Base-by-base conservation (phyloP, 92 coral and sea anemone genomes). In the Isaurus tuberculatus region DNA sequence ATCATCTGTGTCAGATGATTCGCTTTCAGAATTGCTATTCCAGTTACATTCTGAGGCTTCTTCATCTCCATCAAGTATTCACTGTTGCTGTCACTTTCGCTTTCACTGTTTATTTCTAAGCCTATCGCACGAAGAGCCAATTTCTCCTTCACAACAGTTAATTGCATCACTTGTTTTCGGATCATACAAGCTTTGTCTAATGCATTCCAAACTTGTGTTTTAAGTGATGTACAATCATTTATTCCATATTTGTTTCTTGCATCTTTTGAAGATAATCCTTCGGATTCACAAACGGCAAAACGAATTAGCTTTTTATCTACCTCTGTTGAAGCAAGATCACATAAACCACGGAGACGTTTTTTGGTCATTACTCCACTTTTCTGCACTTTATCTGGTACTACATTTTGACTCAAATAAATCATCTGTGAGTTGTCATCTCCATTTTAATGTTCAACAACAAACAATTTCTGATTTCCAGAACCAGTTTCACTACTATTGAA, bases 151-250 rank as follows among this genome's bases (percentile, higher is more conserved):
- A 84, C 78, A 73, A 73, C 68, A 11, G 82, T 88, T 42, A 90
- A 58, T 32, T 90, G 86, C 90, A 73, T 82, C 77, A 27, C 75
- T 75, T 65, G 86, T 69, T 77, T 69, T 79, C 2, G 53, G 75
- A 77, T n/a, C 27, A 64, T 72, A 83, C 61, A 23, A 11, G 79
- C 86, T 55, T 83, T 68, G 83, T 88, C 51, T 17, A 88, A 84
- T 28, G 91, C 85, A 70, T 88, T 33, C 44, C 79, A 75, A 8
- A 88, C 80, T 60, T 89, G 80, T 58, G 51, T 65, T 84, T 86
- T 72, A 44, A 58, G 14, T 78, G 57, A 68, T 82, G 86, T 10
- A 87, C 34, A 77, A 27, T 91, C 83, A 67, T 80, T 73, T 23
- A 87, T 79, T 13, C 91, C 94, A 83, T 43, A 58, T 79, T 61